Base-by-base conservation (phyloP, 2,113 vertebrate species). In the Halcyon senegalensis region DNA sequence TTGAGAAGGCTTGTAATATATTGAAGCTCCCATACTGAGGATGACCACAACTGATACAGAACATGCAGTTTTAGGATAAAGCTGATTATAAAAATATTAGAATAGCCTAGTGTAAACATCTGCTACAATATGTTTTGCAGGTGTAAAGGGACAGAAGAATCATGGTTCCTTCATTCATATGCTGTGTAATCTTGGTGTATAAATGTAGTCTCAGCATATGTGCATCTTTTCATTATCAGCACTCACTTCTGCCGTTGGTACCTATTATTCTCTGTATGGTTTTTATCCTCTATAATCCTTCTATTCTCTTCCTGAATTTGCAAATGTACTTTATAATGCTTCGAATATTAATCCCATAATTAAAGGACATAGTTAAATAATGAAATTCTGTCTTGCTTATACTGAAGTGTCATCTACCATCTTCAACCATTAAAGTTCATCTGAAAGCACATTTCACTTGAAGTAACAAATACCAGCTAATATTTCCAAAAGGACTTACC, bases 291-390 rank as follows among this genome's bases (percentile, higher is more conserved):
- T 46, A 2, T 88, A 86, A 90, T 94, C 72, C 75, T 86, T 85
- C 67, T 66, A 59, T 96, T 88, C 62, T 84, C 51, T 46, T 59
- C 70, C 21, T 70, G 78, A 67, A 60, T 94, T 85, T 88, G 75
- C 37, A 83, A 59, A 90, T 35, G 25, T 80, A 60, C 31, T 82
- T 24, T 37, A 59, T 48, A 93, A 94, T 73, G 67, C 70, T 92
- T 88, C 93, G 59, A 95, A 90, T 55, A 90, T 90, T 94, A 96
- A 80, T 90, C 67, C 60, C 14, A 15, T 95, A 83, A 93, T 94
- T 96, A 96, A 92, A 94, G 72, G 79, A 58, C n/a, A 82, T 35
- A 75, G 62, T 56, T 89, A 93, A 91, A 87, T 76, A 89, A 73
- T 50, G 30, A 79, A 94, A 74, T 83, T 66, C 59, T 80, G 41